These are phyloP conservation scores for Hapalemur alaotrensis DNA, from an alignment of 2,797 vertebrate species.

Conservation along the genomic window DNA sequence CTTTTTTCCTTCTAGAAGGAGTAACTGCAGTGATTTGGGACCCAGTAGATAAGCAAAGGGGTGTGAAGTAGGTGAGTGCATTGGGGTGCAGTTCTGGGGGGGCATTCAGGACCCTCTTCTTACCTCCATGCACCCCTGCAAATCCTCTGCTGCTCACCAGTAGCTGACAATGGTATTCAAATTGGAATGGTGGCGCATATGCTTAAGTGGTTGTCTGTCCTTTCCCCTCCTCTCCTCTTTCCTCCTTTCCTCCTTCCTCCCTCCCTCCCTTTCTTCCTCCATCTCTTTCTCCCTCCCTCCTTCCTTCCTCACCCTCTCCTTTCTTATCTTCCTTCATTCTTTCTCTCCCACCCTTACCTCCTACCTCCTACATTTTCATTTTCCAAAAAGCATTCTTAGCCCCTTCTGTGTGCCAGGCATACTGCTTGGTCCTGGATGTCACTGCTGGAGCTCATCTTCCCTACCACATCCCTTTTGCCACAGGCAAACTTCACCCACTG, in stretches of 20 bases:
- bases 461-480: neutral
- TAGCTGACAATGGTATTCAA: neutral
- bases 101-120: neutral
- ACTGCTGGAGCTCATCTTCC: neutral
- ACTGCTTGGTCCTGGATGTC: neutral
- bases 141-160: neutral
- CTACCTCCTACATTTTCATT: neutral
- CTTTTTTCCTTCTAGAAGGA: neutral
- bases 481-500: neutral
- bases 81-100: neutral
- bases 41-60: neutral
- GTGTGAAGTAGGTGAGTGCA: neutral
- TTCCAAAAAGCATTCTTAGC: neutral
- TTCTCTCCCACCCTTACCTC: neutral
- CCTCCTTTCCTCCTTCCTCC: neutral
- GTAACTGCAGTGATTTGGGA: neutral
- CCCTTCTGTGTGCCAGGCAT: neutral
- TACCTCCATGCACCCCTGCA: neutral
- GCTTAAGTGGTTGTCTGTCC: neutral
- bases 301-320: neutral
- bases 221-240: neutral
- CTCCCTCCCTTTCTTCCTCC: neutral
- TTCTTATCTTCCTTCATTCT: too few relatives aligned
- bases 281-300: neutral
- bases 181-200: neutral